Evolutionary conservation across 2,888 invertebrate genomes (phyloP).

Genomic region (Aphodius granarius): DNA sequence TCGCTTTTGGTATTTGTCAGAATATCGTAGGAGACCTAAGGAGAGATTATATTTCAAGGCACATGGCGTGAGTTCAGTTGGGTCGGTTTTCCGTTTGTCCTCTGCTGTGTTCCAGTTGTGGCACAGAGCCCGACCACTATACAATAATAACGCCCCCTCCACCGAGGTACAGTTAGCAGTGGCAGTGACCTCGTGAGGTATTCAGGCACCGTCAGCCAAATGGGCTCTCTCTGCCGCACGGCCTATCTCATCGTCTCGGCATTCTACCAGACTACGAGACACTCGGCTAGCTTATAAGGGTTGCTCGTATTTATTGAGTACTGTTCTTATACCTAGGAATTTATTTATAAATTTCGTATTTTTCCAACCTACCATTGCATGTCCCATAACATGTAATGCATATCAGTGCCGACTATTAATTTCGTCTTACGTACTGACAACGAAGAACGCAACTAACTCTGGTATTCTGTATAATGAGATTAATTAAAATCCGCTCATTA

Average conservation of each 20-base stretch:
- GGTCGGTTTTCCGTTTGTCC: background rate
- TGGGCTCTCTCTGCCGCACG: background rate
- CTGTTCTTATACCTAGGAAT: too few species aligned
- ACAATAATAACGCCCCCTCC: background rate
- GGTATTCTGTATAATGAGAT: too few species aligned
- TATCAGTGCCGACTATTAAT: too few species aligned
- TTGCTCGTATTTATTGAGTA: too few species aligned
- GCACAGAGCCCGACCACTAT: background rate
- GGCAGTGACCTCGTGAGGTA: constrained; percentile 13
- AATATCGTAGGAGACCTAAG: background rate
- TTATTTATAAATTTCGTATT: too few species aligned
- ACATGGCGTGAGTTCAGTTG: background rate
- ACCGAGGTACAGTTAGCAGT: constrained; percentile 8
- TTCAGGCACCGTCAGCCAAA: background rate
- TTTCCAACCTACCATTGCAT: too few species aligned
- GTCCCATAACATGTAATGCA: too few species aligned
- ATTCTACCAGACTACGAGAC: background rate
- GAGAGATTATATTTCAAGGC: background rate
- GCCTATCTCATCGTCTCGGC: background rate
- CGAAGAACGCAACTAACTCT: too few species aligned
- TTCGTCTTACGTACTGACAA: too few species aligned
- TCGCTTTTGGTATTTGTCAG: background rate
- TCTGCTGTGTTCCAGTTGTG: background rate
- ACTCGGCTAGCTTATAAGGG: background rate
- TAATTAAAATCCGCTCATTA: too few species aligned